Percentiles rank a stretch among this genome's conserved stretches.
These are phyloP conservation scores for Herpailurus yagouaroundi DNA, from an alignment of 2,113 vertebrate genomes.

Conservation along the genomic window DNA sequence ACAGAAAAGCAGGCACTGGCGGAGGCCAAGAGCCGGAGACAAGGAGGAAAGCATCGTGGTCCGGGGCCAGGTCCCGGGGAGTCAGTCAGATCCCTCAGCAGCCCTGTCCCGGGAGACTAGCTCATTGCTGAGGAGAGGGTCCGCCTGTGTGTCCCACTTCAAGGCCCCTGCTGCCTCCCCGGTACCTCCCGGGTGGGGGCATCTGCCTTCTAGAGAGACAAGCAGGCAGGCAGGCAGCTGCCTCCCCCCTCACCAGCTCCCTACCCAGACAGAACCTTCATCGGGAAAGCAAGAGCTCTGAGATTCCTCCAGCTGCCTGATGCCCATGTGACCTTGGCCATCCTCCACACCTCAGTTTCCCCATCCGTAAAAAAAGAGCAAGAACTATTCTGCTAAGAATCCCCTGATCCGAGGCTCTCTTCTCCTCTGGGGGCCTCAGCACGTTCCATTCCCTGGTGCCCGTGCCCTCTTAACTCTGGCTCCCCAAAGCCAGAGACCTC, in stretches of 20 bases:
- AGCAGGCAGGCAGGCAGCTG: not conserved
- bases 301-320: not conserved
- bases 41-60: rapidly evolving
- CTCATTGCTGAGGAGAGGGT: not conserved
- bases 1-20: not conserved
- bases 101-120: not conserved
- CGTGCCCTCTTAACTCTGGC: not conserved
- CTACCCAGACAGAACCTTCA: not conserved
- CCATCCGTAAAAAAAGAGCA: not conserved
- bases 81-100: not conserved
- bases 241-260: not conserved
- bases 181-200: not conserved
- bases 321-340: not conserved
- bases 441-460: not conserved
- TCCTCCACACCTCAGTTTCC: not conserved
- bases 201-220: not conserved
- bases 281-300: not conserved
- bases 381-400: not conserved
- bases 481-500: not conserved
- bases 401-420: not conserved
- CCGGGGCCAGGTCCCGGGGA: not conserved
- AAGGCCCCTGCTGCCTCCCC: not conserved
- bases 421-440: not conserved
- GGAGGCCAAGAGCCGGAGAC: not conserved
- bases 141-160: not conserved